Conservation (phyloP, 2,113 vertebrate genomes). For the Melanerpes aurifrons region DNA sequence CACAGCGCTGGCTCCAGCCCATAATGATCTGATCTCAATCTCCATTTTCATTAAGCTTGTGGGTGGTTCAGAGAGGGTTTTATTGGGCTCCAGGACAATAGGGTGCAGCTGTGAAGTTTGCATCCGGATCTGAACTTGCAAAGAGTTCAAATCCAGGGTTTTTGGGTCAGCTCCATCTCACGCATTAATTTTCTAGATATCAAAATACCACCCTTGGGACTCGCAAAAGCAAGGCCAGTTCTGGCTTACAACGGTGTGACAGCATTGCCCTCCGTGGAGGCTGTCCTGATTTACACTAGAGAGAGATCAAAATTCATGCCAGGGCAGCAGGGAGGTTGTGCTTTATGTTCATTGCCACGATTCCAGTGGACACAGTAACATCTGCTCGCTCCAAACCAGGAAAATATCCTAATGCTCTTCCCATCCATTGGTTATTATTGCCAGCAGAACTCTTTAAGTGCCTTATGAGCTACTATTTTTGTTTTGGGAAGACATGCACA, state of each 20-base stretch:
- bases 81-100: slow-evolving; percentile 37
- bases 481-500: slow-evolving; percentile 29
- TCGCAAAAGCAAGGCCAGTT: neutral
- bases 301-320: neutral
- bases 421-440: neutral
- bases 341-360: neutral
- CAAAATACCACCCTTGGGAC: neutral
- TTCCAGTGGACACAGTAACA: slow-evolving; percentile 29
- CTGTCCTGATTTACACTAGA: slow-evolving; percentile 1
- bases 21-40: neutral
- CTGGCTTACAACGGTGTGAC: neutral
- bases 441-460: slow-evolving; percentile 26
- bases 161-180: neutral
- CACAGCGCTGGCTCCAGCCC: neutral
- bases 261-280: slow-evolving; percentile 1
- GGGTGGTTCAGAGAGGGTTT: slow-evolving; percentile 41
- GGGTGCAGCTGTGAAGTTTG: slow-evolving; percentile 50
- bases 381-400: slow-evolving; percentile 23
- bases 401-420: slow-evolving; percentile 48
- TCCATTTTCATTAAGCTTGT: slow-evolving; percentile 14
- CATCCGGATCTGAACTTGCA: slow-evolving; percentile 34
- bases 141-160: neutral
- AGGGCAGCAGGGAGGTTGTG: slow-evolving; percentile 19
- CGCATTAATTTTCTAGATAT: slow-evolving; percentile 15
- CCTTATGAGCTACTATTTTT: slow-evolving; percentile 24